These are phyloP conservation scores for Rhabdophis nuchalis DNA, from an alignment of 2,797 vertebrate genomes.

Conservation along the genomic window DNA sequence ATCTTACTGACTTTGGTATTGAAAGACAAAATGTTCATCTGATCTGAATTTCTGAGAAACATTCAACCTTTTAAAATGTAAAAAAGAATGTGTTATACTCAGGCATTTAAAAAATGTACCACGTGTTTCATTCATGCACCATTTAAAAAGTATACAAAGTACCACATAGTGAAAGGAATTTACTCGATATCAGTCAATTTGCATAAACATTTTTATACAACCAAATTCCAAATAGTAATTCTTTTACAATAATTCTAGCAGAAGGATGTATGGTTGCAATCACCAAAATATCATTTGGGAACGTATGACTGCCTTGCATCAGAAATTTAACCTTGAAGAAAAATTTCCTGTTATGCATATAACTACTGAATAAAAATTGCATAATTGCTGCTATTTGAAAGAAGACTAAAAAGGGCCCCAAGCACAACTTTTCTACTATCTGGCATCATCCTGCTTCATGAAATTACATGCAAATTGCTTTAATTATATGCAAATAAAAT, in stretches of 20 bases:
- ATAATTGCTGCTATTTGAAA: slow-evolving; percentile 18
- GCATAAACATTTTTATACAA: not conserved
- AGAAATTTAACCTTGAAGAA: slow-evolving; percentile 8
- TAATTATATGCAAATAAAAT: slow-evolving; percentile 37
- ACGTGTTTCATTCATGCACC: not conserved
- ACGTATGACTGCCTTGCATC: not conserved
- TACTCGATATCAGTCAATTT: not conserved
- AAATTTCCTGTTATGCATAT: not conserved
- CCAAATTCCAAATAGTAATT: not conserved
- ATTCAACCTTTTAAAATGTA: not conserved
- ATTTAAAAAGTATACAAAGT: not conserved
- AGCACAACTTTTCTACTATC: slow-evolving; percentile 30
- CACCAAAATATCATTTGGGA: not conserved
- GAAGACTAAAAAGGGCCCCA: slow-evolving; percentile 20
- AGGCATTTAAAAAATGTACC: not conserved
- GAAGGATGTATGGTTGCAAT: not conserved
- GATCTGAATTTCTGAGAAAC: not conserved
- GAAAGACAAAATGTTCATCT: not conserved
- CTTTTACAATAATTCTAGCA: not conserved
- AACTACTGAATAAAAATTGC: slow-evolving; percentile 11
- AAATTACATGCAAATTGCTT: slow-evolving; percentile 41
- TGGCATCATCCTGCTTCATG: slow-evolving; percentile 30
- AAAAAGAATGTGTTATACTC: not conserved
- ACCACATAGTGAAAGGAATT: not conserved
- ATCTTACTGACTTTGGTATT: not conserved